Percentiles rank a stretch among this genome's conserved stretches.
Evolutionary conservation across 2,113 vertebrate species (phyloP).

Genomic region (Mirounga angustirostris): DNA sequence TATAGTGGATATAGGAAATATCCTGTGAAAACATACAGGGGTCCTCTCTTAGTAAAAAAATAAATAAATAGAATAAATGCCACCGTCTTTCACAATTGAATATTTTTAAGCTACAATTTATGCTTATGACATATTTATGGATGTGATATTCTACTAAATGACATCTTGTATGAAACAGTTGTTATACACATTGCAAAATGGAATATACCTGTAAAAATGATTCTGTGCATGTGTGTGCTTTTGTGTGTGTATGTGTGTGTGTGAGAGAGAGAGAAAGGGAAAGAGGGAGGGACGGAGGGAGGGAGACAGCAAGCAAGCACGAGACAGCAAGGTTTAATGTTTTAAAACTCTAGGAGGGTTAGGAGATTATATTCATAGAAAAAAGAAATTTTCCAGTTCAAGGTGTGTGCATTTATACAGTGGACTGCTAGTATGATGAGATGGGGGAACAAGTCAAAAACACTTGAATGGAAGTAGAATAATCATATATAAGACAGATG

Average conservation of each 20-base stretch:
- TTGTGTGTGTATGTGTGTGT: neutral
- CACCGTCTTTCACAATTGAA: neutral
- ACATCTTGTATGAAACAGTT: neutral
- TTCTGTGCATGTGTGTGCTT: neutral
- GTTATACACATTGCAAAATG: neutral
- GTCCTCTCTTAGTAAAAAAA: neutral
- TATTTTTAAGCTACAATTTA: neutral
- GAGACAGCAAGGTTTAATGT: neutral
- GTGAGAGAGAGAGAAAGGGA: no score
- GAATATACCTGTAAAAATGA: neutral
- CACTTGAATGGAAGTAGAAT: constrained; percentile 49
- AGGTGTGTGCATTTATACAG: neutral
- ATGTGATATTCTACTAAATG: neutral
- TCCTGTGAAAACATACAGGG: neutral
- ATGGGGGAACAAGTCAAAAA: constrained; percentile 43
- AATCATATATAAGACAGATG: constrained; percentile 55
- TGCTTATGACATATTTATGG: neutral
- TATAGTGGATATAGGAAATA: neutral
- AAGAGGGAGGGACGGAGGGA: neutral
- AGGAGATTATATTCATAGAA: constrained; percentile 39
- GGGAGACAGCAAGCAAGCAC: neutral
- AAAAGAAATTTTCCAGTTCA: constrained; percentile 61
- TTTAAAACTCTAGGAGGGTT: constrained; percentile 3
- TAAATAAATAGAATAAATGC: neutral
- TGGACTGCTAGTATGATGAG: neutral